These are phyloP conservation scores for Ammodytes dubius DNA, from an alignment of 2,113 vertebrate species.

Conservation along the genomic window DNA sequence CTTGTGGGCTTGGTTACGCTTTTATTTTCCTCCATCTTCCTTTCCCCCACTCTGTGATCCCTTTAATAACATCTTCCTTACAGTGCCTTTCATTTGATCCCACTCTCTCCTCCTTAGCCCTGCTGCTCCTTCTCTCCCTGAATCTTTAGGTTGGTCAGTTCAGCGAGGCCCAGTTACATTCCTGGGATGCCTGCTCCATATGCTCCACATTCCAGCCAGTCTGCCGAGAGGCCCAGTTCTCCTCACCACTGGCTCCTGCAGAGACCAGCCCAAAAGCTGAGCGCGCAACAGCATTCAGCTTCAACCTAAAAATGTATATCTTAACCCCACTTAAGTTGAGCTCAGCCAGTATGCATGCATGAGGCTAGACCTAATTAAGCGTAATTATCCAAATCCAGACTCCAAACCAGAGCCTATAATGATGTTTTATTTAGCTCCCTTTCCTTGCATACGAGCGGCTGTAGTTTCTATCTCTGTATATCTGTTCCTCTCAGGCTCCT, in stretches of 20 bases:
- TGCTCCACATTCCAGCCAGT: slow-evolving; percentile 96
- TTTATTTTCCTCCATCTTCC: slow-evolving; percentile 12
- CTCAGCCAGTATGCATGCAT: slow-evolving; percentile 25
- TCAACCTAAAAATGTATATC: slow-evolving; percentile 59
- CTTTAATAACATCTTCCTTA: slow-evolving; percentile 27
- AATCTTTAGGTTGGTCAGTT: slow-evolving; percentile 85
- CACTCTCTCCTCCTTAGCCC: slow-evolving; percentile 48
- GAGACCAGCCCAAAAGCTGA: slow-evolving; percentile 55
- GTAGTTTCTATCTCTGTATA: slow-evolving; percentile 14
- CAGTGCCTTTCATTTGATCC: slow-evolving; percentile 30
- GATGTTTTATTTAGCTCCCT: slow-evolving; percentile 19
- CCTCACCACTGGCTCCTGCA: slow-evolving; percentile 81
- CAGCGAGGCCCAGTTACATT: slow-evolving; percentile 90
- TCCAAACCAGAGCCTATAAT: slow-evolving; percentile 67
- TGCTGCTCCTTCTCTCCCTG: slow-evolving; percentile 46
- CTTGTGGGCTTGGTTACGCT: background rate
- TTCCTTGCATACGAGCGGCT: slow-evolving; percentile 7
- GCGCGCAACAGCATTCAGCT: slow-evolving; percentile 82
- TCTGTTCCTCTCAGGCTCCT: slow-evolving; percentile 17
- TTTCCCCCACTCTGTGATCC: background rate
- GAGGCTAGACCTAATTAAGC: slow-evolving; percentile 10
- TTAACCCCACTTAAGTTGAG: slow-evolving; percentile 33
- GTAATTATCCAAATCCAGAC: slow-evolving; percentile 32
- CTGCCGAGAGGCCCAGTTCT: slow-evolving; percentile 86
- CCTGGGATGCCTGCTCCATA: slow-evolving; percentile 95